Evolutionary conservation across 2,888 invertebrate genomes (phyloP), one percentile per base, ranked within the genome.

Genomic region (Drosophila pegasa): DNA sequence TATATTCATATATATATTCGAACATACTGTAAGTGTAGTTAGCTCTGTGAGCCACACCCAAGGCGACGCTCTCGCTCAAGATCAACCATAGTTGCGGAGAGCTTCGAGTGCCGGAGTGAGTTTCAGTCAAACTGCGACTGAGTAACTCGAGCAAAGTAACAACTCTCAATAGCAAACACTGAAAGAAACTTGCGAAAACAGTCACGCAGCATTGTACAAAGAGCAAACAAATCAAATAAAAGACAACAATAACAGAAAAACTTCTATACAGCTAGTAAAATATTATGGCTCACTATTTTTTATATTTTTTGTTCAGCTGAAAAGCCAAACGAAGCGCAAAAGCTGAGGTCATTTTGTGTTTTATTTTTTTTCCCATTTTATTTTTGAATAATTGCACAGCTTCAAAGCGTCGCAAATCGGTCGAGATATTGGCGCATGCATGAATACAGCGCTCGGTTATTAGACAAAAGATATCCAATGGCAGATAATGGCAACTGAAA

Each of bases 301-400:
- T 38, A n/a, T 18, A 10, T 70, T 75, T 78, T 73, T 72, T 40
- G 6, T 85, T 65, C 74, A 79, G 52, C 51, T 64, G 71, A 73
- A 75, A 80, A 43, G 51, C 56, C 51, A 76, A 62, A 61, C 61
- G 59, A 29, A 25, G 47, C 31, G 48, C 12, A 35, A 75, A 75
- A 67, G 66, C 70, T 87, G 87, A 89, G 88, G 78, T 88, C 87
- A 88, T 87, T 68, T 48, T 31, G 50, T 31, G 37, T 65, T 66
- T 43, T 47, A 50, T 35, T 29, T n/a, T n/a, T n/a, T n/a, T n/a
- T n/a, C n/a, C n/a, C n/a, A n/a, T n/a, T n/a, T n/a, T n/a, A n/a
- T n/a, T n/a, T n/a, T 58, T 66, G 57, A 72, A 74, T 68, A 76
- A 67, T 88, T 73, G 84, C 81, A 83, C 65, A 67, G 71, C 52